Evolutionary conservation across 2,113 vertebrate species (phyloP).

Genomic region (Australoheros scitulus): DNA sequence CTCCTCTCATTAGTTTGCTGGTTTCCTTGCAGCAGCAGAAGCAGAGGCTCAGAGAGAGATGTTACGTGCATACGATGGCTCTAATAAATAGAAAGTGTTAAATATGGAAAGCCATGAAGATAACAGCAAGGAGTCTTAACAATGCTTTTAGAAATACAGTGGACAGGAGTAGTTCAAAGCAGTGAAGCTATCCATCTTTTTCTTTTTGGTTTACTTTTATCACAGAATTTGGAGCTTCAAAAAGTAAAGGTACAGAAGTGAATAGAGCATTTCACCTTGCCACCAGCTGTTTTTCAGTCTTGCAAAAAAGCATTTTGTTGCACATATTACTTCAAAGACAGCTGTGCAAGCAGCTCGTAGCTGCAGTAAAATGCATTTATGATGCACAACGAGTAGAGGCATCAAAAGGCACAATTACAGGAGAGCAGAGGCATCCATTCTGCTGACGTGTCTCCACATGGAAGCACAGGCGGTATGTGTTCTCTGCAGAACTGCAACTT

Average conservation of each 20-base stretch:
- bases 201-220: neutral
- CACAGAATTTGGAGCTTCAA: neutral
- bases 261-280: neutral
- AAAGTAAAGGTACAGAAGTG: neutral
- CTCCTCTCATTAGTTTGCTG: conserved; percentile 53
- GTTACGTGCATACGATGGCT: conserved; percentile 37
- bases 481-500: neutral
- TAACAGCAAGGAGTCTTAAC: neutral
- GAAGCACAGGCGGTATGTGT: neutral
- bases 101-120: conserved; percentile 50
- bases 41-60: conserved; percentile 39
- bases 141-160: neutral
- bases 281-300: conserved; percentile 1
- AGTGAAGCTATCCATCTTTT: neutral
- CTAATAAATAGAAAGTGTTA: conserved; percentile 35
- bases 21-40: conserved; percentile 21
- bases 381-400: neutral
- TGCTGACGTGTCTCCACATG: neutral
- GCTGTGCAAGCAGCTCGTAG: neutral
- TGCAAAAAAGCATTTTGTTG: neutral
- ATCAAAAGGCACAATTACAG: neutral
- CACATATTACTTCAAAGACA: conserved; percentile 2
- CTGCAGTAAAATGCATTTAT: conserved; percentile 8
- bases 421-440: neutral
- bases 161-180: neutral